Base-by-base conservation (phyloP, 2,888 invertebrate species). In the Drosophila koepferae region DNA sequence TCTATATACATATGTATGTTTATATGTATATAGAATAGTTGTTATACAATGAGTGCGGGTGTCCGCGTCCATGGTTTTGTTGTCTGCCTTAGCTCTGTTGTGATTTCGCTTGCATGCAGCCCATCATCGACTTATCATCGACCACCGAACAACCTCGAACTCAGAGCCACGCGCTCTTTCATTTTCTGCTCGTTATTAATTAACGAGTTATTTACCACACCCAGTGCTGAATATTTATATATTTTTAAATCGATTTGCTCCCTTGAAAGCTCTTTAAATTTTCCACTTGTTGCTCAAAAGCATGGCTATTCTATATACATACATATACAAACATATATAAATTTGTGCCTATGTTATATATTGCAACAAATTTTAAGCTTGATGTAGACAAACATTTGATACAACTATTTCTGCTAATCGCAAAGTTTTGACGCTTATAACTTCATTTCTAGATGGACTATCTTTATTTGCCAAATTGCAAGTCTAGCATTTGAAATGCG, bases 131-230 rank as follows among this genome's bases (percentile, higher is more conserved):
- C 34, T 56, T 44, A 12, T 20, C 77, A 2, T 2, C 12, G 6
- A 2, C 46, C 46, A n/a, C 23, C 14, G 41, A 14, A 4, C n/a
- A 46, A n/a, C 31, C 58, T n/a, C 46, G 34, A 23, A 63, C 40
- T 28, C 14, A 36, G 36, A 5, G 78, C 73, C 89, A 86, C 81
- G 84, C 69, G 77, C 84, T 81, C 81, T 72, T 74, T 71, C 87
- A 83, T 89, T 86, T 86, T 73, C 64, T 69, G 81, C 79, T 89
- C 89, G 87, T 87, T 89, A 89, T 85, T 87, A 89, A 85, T 85
- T 89, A 89, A 89, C 88, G 90, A 85, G 87, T 74, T 84, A 85
- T 89, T 89, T 85, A 79, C 80, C 79, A 77, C 85, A 71, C 80
- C 65, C 70, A 66, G 58, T 66, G 63, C 68, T 72, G 79, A 70